Evolutionary conservation across 2,888 invertebrate species (phyloP).

Genomic region (Seira ritae): DNA sequence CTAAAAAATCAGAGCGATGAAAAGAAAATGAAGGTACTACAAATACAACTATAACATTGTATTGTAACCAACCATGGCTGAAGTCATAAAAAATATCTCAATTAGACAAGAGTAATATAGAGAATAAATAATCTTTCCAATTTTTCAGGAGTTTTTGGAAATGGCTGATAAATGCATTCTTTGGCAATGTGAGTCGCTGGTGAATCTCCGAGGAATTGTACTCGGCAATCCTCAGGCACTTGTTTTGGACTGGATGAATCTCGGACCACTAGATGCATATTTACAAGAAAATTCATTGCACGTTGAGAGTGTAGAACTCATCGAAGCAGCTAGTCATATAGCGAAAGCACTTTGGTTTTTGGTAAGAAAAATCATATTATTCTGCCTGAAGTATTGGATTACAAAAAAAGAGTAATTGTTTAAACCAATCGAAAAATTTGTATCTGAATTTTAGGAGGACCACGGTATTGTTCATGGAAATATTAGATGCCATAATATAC

Average conservation of each 20-base stretch:
- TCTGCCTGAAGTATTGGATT: not conserved
- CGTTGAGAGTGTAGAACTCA: slow-evolving; percentile 80
- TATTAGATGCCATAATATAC: slow-evolving; percentile 87
- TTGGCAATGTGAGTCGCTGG: slow-evolving; percentile 85
- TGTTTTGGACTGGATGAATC: slow-evolving; percentile 87
- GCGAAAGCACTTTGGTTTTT: slow-evolving; percentile 92
- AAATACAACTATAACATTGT: too few relatives aligned
- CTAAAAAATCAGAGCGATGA: slow-evolving; percentile 82
- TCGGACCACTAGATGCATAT: slow-evolving; percentile 87
- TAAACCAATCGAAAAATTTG: too few relatives aligned
- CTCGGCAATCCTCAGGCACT: slow-evolving; percentile 86
- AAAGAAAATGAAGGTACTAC: slow-evolving; percentile 80
- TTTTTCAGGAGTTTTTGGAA: slow-evolving; percentile 80
- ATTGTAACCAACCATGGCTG: too few relatives aligned
- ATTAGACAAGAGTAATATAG: too few relatives aligned
- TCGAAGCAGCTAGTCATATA: slow-evolving; percentile 88
- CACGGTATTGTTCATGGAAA: slow-evolving; percentile 89
- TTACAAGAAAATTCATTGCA: slow-evolving; percentile 74
- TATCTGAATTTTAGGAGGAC: slow-evolving; percentile 84
- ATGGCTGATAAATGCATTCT: slow-evolving; percentile 87
- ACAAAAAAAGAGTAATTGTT: slow-evolving; percentile 22
- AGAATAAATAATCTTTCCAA: not conserved
- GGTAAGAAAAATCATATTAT: slow-evolving; percentile 77
- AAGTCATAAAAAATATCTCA: not conserved
- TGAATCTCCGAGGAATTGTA: slow-evolving; percentile 84